Percentiles rank a stretch among this genome's conserved stretches.
Conservation (phyloP, 2,888 invertebrate genomes). For the Steromphala cineraria region DNA sequence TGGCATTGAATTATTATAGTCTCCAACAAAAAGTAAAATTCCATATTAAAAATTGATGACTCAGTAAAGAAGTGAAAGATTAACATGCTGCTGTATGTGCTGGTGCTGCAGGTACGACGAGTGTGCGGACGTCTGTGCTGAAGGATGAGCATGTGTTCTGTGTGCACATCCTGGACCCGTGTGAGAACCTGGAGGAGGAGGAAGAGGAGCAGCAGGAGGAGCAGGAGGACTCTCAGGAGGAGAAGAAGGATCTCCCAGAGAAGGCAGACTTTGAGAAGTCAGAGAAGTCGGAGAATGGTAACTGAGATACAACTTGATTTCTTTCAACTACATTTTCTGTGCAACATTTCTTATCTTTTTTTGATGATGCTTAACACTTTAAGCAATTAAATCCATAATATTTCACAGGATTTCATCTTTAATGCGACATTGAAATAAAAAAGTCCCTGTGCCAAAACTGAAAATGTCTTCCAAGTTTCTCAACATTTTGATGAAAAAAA, state of each 20-base stretch:
- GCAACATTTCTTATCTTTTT: background rate
- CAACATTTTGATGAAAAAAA: too few species aligned
- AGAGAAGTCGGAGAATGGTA: conserved; percentile 54
- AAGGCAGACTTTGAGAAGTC: conserved; percentile 65
- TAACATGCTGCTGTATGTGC: background rate
- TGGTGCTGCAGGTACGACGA: conserved; percentile 56
- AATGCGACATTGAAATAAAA: background rate
- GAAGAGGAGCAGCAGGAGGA: conserved; percentile 36
- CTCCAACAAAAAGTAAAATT: too few species aligned
- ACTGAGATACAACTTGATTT: background rate
- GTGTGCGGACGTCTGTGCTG: conserved; percentile 66
- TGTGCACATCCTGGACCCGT: conserved; percentile 73
- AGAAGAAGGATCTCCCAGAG: conserved; percentile 40
- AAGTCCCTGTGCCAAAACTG: too few species aligned
- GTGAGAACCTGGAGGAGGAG: conserved; percentile 48
- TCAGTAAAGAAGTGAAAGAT: background rate
- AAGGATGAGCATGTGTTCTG: conserved; percentile 74
- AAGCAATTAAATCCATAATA: too few species aligned
- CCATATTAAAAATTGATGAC: too few species aligned
- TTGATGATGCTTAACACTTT: background rate
- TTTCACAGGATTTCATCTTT: too few species aligned
- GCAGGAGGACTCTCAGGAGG: conserved; percentile 37
- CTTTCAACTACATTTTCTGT: background rate
- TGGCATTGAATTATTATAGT: too few species aligned
- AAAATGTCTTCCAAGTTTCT: too few species aligned